Percentiles rank a stretch among this genome's conserved stretches.
Evolutionary conservation across 2,113 vertebrate species (phyloP).

Genomic region (Polyodon spathula): DNA sequence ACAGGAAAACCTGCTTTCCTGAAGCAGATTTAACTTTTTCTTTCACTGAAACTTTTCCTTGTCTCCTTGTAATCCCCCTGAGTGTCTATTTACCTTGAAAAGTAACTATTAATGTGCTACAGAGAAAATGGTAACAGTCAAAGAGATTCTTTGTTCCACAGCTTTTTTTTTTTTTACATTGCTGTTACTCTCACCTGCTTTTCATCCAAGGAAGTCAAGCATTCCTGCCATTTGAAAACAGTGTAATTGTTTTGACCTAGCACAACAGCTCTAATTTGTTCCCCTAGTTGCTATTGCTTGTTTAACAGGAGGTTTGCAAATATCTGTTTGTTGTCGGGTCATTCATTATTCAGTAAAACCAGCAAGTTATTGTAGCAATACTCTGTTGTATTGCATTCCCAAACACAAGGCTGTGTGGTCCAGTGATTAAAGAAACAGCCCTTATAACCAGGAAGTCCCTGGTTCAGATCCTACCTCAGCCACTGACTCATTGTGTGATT

Average conservation of each 20-base stretch:
- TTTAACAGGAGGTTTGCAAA: conserved; percentile 12
- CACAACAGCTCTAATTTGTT: conserved; percentile 12
- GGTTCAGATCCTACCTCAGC: too few species aligned
- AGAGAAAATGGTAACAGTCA: background rate
- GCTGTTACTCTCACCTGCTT: conserved; percentile 3
- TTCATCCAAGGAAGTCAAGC: conserved; percentile 13
- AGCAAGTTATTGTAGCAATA: conserved; percentile 5
- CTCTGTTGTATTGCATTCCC: background rate
- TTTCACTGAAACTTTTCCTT: conserved; percentile 42
- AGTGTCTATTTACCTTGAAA: conserved; percentile 19
- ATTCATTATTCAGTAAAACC: conserved; percentile 12
- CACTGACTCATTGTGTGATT: too few species aligned
- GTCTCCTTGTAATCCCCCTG: conserved; percentile 22
- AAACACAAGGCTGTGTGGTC: too few species aligned
- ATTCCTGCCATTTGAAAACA: conserved; percentile 11
- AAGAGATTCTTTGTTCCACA: background rate
- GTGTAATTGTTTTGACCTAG: conserved; percentile 16
- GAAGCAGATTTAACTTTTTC: conserved; percentile 37
- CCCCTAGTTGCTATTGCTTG: conserved; percentile 11
- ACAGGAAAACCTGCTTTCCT: conserved; percentile 30
- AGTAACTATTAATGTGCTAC: conserved; percentile 14
- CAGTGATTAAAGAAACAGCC: too few species aligned
- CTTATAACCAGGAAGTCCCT: too few species aligned
- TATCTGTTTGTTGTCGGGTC: conserved; percentile 18
- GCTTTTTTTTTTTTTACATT: background rate